Base-by-base conservation (phyloP, 2,888 invertebrate genomes). In the Volucella bombylans region DNA sequence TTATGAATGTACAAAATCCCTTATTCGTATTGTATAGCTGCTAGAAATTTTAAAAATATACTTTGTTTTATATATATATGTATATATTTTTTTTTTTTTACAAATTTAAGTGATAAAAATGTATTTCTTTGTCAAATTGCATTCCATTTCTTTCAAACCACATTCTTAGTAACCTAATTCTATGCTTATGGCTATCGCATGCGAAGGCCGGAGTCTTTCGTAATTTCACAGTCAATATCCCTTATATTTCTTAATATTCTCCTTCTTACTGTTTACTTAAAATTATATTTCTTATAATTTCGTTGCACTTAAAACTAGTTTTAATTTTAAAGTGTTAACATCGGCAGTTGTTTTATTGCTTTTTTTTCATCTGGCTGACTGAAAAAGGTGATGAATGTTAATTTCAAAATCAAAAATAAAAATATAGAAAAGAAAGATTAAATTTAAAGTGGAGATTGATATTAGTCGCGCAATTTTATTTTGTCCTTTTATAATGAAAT, bases 191-290 rank as follows among this genome's bases (percentile, higher is more conserved):
- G 50, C 64, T 79, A 76, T 76, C 65, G 31, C 31, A 67, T 52
- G 52, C 76, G 59, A 76, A 79, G 79, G 79, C 79, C 72, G 79
- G 79, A 72, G 65, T 79, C 18, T 57, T 72, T 62, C 64, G 12
- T 18, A 54, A 39, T 62, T 11, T 45, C 31, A 45, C 68, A 68
- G 59, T 67, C 50, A 11, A 6, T 45, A 68, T 45, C 18, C 14
- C 45, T 54, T 38, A 23, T 11, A 15, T 38, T 49, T 59, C 14
- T 1, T 72, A 38, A 3, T 45, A 15, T 8, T 54, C n/a, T 14
- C 14, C n/a, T 38, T 57, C 15, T 9, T 14, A 10, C 11, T 41
- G 41, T 57, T 23, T 39, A 45, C 6, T 9, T 55, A 39, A 55
- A 18, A 15, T 39, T 50, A 14, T 62, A 39, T 15, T 43, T 43